Evolutionary conservation across 2,113 vertebrate species (phyloP).

Genomic region (Albula glossodonta): DNA sequence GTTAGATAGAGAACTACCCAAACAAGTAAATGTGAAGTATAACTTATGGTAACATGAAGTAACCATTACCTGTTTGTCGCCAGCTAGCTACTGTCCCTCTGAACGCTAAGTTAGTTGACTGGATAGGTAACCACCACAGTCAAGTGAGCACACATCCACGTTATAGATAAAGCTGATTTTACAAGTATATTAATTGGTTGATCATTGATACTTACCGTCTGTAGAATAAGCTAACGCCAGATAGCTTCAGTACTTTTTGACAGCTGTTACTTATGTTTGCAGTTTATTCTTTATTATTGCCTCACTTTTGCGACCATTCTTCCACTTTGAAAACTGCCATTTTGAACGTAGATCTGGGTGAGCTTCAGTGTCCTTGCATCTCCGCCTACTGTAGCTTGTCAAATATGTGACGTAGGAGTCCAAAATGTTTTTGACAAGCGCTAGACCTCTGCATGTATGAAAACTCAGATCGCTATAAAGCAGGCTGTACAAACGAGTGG

Average conservation of each 20-base stretch:
- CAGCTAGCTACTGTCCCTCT: not conserved
- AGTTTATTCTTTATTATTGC: not conserved
- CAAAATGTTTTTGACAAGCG: not conserved
- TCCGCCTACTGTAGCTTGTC: constrained; percentile 32
- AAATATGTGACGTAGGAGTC: not conserved
- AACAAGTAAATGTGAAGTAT: no score
- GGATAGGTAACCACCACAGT: not conserved
- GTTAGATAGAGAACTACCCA: no score
- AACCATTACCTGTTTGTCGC: no score
- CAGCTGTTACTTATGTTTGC: not conserved
- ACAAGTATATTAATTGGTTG: not conserved
- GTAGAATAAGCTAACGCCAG: not conserved
- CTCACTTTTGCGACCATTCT: not conserved
- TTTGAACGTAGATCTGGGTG: constrained; percentile 21
- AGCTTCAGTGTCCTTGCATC: constrained; percentile 10
- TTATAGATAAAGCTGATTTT: not conserved
- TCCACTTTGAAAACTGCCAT: constrained; percentile 39
- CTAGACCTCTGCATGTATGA: no score
- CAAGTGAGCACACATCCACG: not conserved
- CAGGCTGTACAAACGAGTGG: no score
- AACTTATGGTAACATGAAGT: no score
- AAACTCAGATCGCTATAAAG: no score
- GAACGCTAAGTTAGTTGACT: not conserved
- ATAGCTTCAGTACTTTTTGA: not conserved
- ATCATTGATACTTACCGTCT: not conserved